These are phyloP conservation scores for Artemia franciscana DNA, from an alignment of 1,140 invertebrate species.

Conservation along the genomic window DNA sequence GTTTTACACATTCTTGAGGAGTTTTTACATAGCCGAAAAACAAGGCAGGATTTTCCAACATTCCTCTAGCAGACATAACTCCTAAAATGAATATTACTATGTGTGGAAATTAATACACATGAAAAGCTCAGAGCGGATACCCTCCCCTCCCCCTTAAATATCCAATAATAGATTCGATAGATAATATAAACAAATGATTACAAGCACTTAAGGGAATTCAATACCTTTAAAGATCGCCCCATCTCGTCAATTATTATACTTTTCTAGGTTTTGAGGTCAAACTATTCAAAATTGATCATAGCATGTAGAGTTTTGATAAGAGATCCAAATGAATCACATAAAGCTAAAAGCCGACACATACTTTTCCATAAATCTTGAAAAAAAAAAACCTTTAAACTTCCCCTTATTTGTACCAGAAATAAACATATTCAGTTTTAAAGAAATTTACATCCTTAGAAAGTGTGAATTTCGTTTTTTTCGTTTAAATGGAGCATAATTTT, in stretches of 20 bases:
- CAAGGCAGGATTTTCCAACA: constrained; percentile 72
- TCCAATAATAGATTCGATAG: background rate
- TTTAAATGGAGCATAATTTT: too few species aligned
- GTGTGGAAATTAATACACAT: background rate
- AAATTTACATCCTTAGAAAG: too few species aligned
- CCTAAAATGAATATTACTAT: constrained; percentile 22
- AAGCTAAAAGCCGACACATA: too few species aligned
- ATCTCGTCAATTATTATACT: background rate
- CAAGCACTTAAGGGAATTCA: background rate
- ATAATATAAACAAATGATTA: background rate
- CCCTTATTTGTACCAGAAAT: too few species aligned
- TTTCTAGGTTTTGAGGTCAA: too few species aligned
- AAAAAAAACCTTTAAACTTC: too few species aligned
- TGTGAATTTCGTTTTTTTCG: too few species aligned
- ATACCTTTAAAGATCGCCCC: background rate
- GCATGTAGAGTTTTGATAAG: too few species aligned
- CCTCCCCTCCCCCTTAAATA: background rate
- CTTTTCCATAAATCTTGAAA: too few species aligned
- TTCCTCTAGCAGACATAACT: constrained; percentile 66
- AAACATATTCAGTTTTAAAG: too few species aligned
- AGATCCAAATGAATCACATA: too few species aligned
- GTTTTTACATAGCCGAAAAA: constrained; percentile 44
- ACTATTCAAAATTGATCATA: too few species aligned
- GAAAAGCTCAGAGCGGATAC: background rate
- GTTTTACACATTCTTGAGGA: constrained; percentile 47